phyloP scores from a whole-genome alignment of 2,113 vertebrate genomes.

The Crotalus horridus region DNA sequence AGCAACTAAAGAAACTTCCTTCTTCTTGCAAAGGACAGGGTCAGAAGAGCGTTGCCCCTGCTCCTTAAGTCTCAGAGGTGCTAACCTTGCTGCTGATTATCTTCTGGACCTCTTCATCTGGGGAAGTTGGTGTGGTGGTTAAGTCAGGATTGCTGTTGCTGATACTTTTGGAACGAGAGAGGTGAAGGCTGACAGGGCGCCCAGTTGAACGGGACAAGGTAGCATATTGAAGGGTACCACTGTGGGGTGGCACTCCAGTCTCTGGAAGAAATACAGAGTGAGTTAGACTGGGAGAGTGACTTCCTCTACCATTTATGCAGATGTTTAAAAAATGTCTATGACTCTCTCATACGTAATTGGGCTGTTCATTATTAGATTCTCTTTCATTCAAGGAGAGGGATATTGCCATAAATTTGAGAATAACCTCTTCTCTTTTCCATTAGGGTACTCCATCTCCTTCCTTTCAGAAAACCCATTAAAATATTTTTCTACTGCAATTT shows the following conservation, averaged over 20 bases:
- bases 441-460: not conserved
- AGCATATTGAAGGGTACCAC: slow-evolving; percentile 77
- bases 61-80: not conserved
- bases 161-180: slow-evolving; percentile 86
- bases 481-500: not conserved
- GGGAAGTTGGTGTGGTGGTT: slow-evolving; percentile 76
- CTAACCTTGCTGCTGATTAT: slow-evolving; percentile 84
- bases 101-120: slow-evolving; percentile 86
- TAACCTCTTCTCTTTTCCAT: not conserved
- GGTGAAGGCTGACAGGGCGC: slow-evolving; percentile 78
- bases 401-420: not conserved
- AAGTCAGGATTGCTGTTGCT: slow-evolving; percentile 92
- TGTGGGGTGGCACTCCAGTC: slow-evolving; percentile 57
- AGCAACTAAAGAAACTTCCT: not conserved
- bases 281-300: not conserved
- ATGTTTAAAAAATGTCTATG: not conserved
- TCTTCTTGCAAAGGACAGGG: not conserved
- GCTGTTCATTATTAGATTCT: not conserved
- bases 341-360: not conserved
- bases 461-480: not conserved
- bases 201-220: slow-evolving; percentile 77
- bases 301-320: not conserved
- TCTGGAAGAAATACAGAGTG: not conserved
- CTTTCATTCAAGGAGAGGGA: not conserved
- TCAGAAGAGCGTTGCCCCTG: not conserved